phyloP scores from a whole-genome alignment of 2,797 vertebrate species.

The Smutsia gigantea region DNA sequence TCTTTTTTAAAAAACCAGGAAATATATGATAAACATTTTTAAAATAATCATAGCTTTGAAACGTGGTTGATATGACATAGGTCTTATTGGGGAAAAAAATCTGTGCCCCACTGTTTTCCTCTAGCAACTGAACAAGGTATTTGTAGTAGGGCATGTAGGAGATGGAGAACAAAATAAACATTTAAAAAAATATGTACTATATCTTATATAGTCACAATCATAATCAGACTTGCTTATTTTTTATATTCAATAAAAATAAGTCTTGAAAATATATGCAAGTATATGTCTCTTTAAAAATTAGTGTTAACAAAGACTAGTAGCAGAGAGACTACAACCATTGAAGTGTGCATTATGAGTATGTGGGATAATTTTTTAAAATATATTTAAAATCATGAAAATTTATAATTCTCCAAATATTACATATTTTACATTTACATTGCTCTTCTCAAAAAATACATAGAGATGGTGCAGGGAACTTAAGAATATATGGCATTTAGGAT shows the following conservation, averaged over 20 bases:
- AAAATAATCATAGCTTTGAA: conserved; percentile 3
- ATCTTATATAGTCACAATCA: not conserved
- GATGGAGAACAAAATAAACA: not conserved
- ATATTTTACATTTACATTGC: not conserved
- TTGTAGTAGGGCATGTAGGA: not conserved
- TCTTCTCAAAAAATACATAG: not conserved
- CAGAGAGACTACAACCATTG: not conserved
- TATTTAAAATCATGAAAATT: not conserved
- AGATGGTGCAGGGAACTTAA: not conserved
- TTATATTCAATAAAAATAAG: not conserved
- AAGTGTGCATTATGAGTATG: not conserved
- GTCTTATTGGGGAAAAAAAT: not conserved
- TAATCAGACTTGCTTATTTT: not conserved
- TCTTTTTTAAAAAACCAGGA: not conserved
- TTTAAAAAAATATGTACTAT: not conserved
- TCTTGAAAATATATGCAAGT: not conserved
- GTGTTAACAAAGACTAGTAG: not conserved
- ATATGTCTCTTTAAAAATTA: not conserved
- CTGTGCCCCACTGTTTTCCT: not conserved
- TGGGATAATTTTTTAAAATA: not conserved
- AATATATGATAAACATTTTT: not conserved
- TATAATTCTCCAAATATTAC: not conserved
- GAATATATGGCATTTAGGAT: not conserved
- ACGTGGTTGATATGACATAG: not conserved
- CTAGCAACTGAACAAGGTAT: not conserved